These are phyloP conservation scores for Antennarius striatus DNA, from an alignment of 2,113 vertebrate species.

Conservation along the genomic window DNA sequence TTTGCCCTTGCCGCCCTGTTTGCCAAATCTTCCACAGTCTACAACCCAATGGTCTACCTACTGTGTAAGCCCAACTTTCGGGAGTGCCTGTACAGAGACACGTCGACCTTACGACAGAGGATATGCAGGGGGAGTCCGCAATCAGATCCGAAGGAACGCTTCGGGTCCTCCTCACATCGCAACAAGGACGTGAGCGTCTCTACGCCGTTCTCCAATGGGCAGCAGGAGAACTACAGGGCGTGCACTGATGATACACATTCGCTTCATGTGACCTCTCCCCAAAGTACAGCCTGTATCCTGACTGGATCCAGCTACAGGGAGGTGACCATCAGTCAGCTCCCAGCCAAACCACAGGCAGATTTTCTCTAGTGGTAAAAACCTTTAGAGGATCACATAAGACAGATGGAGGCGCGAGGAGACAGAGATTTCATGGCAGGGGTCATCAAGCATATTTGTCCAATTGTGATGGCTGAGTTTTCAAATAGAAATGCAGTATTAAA, in stretches of 20 bases:
- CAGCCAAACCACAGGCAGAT: conserved; percentile 57
- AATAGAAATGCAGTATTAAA: too few species aligned
- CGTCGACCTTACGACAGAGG: conserved; percentile 59
- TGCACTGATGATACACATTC: conserved; percentile 33
- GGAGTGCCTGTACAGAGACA: conserved; percentile 71
- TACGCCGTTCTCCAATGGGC: conserved; percentile 67
- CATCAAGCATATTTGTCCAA: too few species aligned
- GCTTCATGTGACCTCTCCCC: conserved; percentile 42
- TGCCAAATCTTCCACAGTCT: conserved; percentile 85
- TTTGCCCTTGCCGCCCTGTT: conserved; percentile 80
- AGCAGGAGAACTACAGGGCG: conserved; percentile 63
- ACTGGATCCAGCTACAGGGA: conserved; percentile 63
- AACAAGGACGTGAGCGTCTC: conserved; percentile 60
- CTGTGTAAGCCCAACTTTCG: conserved; percentile 86
- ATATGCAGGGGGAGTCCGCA: conserved; percentile 61
- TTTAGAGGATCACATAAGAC: conserved; percentile 14
- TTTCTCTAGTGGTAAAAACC: conserved; percentile 58
- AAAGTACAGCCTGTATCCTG: conserved; percentile 69
- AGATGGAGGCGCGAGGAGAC: conserved; percentile 15
- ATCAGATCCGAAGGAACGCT: conserved; percentile 22
- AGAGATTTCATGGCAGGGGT: not conserved
- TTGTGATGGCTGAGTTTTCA: too few species aligned
- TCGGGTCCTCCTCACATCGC: conserved; percentile 30
- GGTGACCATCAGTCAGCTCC: conserved; percentile 68
- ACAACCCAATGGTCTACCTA: conserved; percentile 85